Conservation (phyloP, 2,797 vertebrate genomes). For the Mormyrus hasselquistii region DNA sequence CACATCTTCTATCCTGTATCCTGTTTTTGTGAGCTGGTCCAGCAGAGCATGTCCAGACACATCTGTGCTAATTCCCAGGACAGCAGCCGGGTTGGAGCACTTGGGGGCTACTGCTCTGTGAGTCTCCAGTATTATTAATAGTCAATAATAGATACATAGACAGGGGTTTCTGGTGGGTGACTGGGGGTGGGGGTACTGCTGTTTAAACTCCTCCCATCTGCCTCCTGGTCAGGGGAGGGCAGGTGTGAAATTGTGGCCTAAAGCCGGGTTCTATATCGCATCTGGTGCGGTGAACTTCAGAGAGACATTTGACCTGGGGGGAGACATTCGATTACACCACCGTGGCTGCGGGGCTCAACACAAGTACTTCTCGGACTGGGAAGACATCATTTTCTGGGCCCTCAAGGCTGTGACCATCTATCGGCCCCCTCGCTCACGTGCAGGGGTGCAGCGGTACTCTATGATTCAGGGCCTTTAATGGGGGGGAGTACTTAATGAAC, state of each 20-base stretch:
- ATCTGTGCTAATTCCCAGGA: neutral
- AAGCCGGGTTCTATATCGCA: neutral
- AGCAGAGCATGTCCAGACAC: neutral
- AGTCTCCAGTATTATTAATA: neutral
- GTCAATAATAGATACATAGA: neutral
- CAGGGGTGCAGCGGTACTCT: neutral
- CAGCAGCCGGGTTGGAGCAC: neutral
- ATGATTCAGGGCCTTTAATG: neutral
- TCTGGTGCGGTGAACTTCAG: neutral
- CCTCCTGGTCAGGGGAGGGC: neutral
- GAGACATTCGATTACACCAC: neutral
- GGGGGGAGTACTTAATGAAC: constrained; percentile 48
- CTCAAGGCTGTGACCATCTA: neutral
- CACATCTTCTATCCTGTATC: neutral
- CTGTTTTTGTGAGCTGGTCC: neutral
- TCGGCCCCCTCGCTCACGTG: neutral
- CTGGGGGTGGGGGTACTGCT: neutral
- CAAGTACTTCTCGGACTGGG: neutral
- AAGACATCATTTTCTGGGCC: neutral
- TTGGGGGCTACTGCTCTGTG: neutral
- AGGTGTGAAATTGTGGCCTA: neutral
- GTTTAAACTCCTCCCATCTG: neutral
- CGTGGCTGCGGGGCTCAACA: neutral
- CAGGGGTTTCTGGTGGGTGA: neutral
- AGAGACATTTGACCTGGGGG: neutral